Evolutionary conservation across 2,113 vertebrate genomes (phyloP).

Genomic region (Rhinoptilus africanus): DNA sequence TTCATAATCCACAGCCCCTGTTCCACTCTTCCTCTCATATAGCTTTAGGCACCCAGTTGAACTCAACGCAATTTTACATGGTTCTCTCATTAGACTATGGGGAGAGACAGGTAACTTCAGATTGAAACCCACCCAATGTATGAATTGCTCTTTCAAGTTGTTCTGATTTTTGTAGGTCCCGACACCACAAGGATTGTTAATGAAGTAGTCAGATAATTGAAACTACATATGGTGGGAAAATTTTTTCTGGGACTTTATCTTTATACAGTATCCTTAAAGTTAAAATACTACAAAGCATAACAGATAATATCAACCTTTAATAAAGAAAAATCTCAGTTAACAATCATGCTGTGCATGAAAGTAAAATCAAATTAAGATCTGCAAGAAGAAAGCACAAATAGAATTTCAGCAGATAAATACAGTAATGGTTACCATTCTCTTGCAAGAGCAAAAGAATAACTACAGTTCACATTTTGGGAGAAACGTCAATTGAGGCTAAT

Average conservation of each 20-base stretch:
- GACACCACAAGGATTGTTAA: too few species aligned
- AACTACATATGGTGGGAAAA: too few species aligned
- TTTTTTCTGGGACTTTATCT: neutral
- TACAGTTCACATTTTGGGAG: neutral
- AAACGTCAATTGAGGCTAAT: neutral
- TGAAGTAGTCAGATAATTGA: too few species aligned
- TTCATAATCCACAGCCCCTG: neutral
- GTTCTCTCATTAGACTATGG: neutral
- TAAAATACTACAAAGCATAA: neutral
- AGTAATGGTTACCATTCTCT: neutral
- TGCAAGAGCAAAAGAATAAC: neutral
- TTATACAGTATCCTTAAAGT: neutral
- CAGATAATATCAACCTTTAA: neutral
- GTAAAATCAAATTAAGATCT: neutral
- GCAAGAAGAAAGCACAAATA: neutral
- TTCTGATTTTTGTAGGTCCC: neutral
- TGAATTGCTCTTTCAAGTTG: neutral
- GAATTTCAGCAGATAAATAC: neutral
- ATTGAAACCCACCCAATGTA: neutral
- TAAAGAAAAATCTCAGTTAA: neutral
- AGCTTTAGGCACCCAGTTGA: neutral
- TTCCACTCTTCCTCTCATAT: neutral
- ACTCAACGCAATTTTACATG: neutral
- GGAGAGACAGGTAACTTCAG: neutral
- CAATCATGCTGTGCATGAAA: neutral